Percentiles rank a stretch among this genome's conserved stretches.
phyloP scores from a whole-genome alignment of 1,140 invertebrate genomes.

The Aphelinus certus region DNA sequence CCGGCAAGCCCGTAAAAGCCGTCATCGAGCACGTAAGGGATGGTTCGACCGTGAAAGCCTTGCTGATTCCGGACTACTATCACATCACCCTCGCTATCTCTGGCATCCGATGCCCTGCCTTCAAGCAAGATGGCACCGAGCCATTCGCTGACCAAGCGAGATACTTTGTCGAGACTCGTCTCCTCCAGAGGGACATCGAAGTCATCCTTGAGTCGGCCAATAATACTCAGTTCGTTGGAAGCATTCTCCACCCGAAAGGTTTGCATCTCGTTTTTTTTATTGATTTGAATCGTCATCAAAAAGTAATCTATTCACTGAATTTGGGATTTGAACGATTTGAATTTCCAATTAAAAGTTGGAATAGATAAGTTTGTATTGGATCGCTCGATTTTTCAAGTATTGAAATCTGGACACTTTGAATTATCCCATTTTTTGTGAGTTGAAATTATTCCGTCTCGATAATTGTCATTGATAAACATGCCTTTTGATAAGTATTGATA shows the following conservation, averaged over 20 bases:
- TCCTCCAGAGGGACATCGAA: constrained; percentile 94
- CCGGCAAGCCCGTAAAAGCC: constrained; percentile 82
- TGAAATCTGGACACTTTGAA: too few relatives aligned
- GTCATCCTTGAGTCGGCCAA: constrained; percentile 91
- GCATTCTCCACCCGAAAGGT: constrained; percentile 91
- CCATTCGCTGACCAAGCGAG: constrained; percentile 84
- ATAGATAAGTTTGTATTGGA: too few relatives aligned
- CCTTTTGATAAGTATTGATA: too few relatives aligned
- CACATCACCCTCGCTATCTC: constrained; percentile 94
- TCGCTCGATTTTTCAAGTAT: too few relatives aligned
- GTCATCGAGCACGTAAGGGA: constrained; percentile 96
- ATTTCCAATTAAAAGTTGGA: too few relatives aligned
- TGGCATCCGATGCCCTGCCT: constrained; percentile 87
- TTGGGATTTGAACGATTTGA: too few relatives aligned
- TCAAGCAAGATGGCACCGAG: constrained; percentile 69
- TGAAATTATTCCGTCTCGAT: too few relatives aligned
- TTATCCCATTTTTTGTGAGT: too few relatives aligned
- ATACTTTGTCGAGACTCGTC: constrained; percentile 89
- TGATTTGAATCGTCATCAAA: background rate
- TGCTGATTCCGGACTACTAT: constrained; percentile 87
- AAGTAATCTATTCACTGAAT: too few relatives aligned
- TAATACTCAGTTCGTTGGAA: constrained; percentile 93
- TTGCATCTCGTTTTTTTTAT: background rate
- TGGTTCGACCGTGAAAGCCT: constrained; percentile 92
- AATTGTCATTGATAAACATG: too few relatives aligned